Base-by-base conservation (phyloP, 2,797 vertebrate genomes). In the Helicolenus hilgendorfi region DNA sequence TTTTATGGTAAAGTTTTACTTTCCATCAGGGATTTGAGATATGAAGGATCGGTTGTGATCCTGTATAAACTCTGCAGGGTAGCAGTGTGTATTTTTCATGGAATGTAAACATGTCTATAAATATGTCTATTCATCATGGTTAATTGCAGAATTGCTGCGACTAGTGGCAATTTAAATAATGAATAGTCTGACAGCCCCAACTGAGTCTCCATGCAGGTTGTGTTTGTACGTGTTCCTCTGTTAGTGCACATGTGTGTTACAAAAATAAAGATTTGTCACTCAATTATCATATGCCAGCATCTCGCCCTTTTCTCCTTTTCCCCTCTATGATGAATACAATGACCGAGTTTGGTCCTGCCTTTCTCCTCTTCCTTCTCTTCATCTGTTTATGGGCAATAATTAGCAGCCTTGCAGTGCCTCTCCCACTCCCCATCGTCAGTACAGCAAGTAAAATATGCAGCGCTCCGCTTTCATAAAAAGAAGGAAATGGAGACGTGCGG, bases 341-440 rank as follows among this genome's bases (percentile, higher is more conserved):
- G 87, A 83, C 91, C 88, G 83, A 86, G 49, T 86, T 89, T 72
- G 63, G 35, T 72, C 72, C 59, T 80, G n/a, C 22, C 49, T 60
- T 49, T 65, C 73, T 83, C 64, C 18, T 78, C 69, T 72, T 59
- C 72, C 73, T 68, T 87, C 49, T 65, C 59, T 70, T 86, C 69
- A 55, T 88, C 80, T 80, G 77, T 89, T 94, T 89, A 87, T 85
- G 11, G 72, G 24, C 70, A 84, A 68, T 93, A 92, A 89, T 92
- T 87, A 90, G 76, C 75, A 38, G 62, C 84, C 49, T 82, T 26
- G 45, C 74, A 24, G 60, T 72, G 74, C 41, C 68, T 85, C 53
- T 70, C 45, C 55, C 33, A 20, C 27, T 81, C 36, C 33, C 18
- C 11, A 20, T 45, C 45, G n/a, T 64, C 45, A 24, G 24, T 8